Conservation (phyloP, 2,797 vertebrate genomes). For the Clarias platycephalus region DNA sequence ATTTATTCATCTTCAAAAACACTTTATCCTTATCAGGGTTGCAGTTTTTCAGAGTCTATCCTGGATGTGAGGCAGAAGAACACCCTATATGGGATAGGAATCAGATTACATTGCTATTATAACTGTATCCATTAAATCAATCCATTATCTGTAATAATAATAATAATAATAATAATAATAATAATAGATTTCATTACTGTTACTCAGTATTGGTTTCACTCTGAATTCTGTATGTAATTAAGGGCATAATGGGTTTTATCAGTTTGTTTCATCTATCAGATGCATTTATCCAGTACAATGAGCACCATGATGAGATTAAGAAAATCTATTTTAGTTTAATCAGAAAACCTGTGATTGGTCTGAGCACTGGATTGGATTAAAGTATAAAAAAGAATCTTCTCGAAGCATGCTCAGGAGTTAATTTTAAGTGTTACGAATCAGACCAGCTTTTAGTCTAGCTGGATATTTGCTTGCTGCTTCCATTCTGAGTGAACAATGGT, state of each 20-base stretch:
- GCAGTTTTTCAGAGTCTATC: not conserved
- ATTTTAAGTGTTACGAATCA: not conserved
- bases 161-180: not conserved
- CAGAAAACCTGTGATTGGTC: slow-evolving; percentile 27
- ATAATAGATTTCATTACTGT: not conserved
- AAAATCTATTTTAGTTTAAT: slow-evolving; percentile 21
- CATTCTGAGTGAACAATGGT: slow-evolving; percentile 9
- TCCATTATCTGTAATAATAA: not conserved
- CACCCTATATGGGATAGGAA: not conserved
- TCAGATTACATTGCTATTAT: not conserved
- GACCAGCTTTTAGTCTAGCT: not conserved
- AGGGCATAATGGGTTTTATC: not conserved
- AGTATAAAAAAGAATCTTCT: slow-evolving; percentile 15
- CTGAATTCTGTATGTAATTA: slow-evolving; percentile 2
- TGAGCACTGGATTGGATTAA: slow-evolving; percentile 25
- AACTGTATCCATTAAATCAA: not conserved
- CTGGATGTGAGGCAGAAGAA: not conserved
- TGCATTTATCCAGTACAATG: slow-evolving; percentile 20
- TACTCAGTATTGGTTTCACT: not conserved
- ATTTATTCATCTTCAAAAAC: not conserved
- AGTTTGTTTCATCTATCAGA: not conserved
- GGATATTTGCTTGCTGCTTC: not conserved
- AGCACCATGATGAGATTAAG: slow-evolving; percentile 52
- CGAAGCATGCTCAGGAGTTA: not conserved
- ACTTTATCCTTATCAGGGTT: not conserved